Conservation (phyloP, 2,797 vertebrate genomes). For the Prionace glauca region DNA sequence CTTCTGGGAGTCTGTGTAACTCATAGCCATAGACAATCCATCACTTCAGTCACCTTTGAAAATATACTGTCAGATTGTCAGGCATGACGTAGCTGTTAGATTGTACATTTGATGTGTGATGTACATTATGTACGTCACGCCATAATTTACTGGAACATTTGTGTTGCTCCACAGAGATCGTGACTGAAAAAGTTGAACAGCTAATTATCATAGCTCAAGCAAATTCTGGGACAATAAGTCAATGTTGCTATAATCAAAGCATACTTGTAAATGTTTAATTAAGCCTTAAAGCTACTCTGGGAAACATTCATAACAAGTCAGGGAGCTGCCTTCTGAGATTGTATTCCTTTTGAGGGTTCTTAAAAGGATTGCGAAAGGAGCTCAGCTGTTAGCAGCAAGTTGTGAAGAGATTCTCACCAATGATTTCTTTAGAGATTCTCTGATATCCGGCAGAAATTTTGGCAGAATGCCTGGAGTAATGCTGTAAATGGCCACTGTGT, state of each 20-base stretch:
- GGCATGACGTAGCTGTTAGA: background rate
- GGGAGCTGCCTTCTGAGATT: background rate
- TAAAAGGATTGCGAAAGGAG: background rate
- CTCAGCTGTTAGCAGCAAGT: background rate
- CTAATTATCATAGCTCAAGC: background rate
- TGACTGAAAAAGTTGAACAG: background rate
- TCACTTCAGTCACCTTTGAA: background rate
- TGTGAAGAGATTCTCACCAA: background rate
- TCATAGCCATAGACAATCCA: background rate
- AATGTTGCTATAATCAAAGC: background rate
- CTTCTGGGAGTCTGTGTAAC: background rate
- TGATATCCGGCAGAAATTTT: background rate
- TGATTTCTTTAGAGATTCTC: background rate
- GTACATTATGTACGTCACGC: too few relatives aligned
- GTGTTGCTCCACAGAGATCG: background rate
- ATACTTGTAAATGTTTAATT: background rate
- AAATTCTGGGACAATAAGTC: background rate
- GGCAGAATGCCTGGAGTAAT: background rate
- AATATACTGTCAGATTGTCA: background rate
- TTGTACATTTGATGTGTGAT: background rate
- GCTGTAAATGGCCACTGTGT: background rate
- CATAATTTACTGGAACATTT: background rate
- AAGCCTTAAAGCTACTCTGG: background rate
- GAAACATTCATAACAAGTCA: background rate
- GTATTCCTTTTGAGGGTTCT: background rate